Conservation (phyloP, 2,888 invertebrate species). For the Mayetiola destructor region DNA sequence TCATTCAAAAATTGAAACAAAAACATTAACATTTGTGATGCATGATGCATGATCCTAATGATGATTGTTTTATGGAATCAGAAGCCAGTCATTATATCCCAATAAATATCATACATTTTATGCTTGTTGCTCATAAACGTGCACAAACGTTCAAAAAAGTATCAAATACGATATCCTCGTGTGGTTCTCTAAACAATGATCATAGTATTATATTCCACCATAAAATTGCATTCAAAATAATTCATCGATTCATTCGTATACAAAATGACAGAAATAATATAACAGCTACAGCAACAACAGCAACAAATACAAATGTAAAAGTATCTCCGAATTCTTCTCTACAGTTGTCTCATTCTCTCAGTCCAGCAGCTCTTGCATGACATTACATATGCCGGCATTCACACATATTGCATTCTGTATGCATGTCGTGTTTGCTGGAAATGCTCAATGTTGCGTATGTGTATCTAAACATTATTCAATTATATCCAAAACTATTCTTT, state of each 20-base stretch:
- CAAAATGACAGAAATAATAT: constrained; percentile 2
- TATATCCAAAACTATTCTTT: not conserved
- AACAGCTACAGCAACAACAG: constrained; percentile 5
- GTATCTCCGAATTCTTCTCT: not conserved
- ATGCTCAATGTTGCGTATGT: not conserved
- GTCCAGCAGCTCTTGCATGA: not conserved
- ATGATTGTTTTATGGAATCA: no score
- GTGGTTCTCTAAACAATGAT: no score
- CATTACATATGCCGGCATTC: not conserved
- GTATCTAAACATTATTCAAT: not conserved
- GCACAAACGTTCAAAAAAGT: no score
- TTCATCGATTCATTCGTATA: not conserved
- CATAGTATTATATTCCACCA: not conserved
- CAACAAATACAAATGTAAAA: not conserved
- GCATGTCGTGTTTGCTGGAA: not conserved
- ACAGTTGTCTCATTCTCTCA: not conserved
- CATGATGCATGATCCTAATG: no score
- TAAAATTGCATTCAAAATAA: constrained; percentile 1
- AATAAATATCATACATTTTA: constrained; percentile 10
- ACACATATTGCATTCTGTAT: not conserved
- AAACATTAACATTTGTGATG: no score
- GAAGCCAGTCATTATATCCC: constrained; percentile 8
- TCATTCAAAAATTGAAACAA: no score
- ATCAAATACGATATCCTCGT: no score
- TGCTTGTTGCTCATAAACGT: no score